Conservation (phyloP, 2,888 invertebrate species). For the Chrysomela aeneicollis region DNA sequence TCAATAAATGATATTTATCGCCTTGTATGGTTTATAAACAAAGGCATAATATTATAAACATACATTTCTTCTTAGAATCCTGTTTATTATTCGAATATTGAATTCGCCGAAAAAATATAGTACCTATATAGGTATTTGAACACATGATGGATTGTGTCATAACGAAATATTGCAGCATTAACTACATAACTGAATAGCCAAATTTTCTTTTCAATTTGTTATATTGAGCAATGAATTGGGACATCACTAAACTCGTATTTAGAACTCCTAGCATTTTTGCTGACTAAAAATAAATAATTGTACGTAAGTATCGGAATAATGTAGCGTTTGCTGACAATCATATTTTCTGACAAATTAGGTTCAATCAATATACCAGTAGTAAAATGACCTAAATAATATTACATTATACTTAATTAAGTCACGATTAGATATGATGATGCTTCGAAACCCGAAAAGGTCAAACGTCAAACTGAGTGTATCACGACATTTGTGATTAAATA, state of each 20-base stretch:
- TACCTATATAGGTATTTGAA: too few species aligned
- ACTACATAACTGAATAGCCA: neutral
- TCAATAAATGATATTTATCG: neutral
- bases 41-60: neutral
- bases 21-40: neutral
- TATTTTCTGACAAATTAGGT: neutral
- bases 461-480: neutral
- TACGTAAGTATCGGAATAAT: neutral
- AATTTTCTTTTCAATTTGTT: neutral
- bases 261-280: neutral
- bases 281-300: neutral
- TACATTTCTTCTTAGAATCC: neutral
- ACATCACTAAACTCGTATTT: neutral
- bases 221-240: neutral
- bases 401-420: neutral
- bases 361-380: neutral
- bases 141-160: neutral
- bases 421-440: neutral
- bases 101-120: too few species aligned
- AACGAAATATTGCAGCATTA: too few species aligned
- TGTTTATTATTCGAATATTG: neutral
- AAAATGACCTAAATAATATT: neutral
- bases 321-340: neutral
- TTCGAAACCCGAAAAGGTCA: slow-evolving; percentile 2
- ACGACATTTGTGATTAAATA: neutral